phyloP scores from a whole-genome alignment of 2,797 vertebrate species.

The Rachycentron canadum region DNA sequence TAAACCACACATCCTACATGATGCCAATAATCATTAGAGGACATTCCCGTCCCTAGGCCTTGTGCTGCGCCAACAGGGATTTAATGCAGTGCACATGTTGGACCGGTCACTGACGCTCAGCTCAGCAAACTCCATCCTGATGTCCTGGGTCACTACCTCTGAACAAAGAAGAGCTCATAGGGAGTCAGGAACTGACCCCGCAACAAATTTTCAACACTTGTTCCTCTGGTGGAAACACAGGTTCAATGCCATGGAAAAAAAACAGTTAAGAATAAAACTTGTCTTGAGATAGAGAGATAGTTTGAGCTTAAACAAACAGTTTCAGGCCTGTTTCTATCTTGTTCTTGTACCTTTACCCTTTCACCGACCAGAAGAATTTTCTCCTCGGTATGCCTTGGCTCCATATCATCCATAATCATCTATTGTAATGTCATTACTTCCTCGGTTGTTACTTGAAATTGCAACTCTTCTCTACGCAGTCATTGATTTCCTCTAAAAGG shows the following conservation, averaged over 20 bases:
- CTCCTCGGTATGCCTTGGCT: neutral
- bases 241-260: neutral
- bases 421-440: neutral
- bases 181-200: neutral
- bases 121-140: neutral
- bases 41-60: no score
- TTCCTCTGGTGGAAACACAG: neutral
- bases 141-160: neutral
- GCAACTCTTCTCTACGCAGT: neutral
- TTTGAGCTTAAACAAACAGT: neutral
- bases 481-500: conserved; percentile 4
- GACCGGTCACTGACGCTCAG: neutral
- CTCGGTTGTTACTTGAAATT: neutral
- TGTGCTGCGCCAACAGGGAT: neutral
- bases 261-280: neutral
- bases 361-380: no score
- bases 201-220: neutral
- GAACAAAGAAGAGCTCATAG: neutral
- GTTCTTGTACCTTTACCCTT: no score
- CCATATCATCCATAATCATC: neutral
- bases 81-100: neutral
- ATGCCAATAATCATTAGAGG: neutral
- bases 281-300: conserved; percentile 2
- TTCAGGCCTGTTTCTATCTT: no score
- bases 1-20: neutral